phyloP scores from a whole-genome alignment of 2,113 vertebrate species.

The Siniperca chuatsi region DNA sequence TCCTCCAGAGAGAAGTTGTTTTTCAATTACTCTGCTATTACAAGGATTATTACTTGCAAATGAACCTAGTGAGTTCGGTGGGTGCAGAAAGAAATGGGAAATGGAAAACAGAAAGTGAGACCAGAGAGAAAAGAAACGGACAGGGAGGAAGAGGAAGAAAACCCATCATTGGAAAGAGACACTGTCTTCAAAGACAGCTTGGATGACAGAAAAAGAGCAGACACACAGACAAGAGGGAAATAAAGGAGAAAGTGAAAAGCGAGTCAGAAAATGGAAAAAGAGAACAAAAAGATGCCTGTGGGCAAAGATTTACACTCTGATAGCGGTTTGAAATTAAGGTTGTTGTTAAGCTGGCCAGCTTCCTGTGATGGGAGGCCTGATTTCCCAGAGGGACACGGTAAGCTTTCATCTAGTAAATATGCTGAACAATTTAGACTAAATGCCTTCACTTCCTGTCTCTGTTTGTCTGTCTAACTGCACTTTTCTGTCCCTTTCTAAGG shows the following conservation, averaged over 20 bases:
- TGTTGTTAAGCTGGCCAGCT: constrained; percentile 56
- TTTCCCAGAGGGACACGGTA: constrained; percentile 43
- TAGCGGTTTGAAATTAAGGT: constrained; percentile 37
- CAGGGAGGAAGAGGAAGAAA: constrained; percentile 8
- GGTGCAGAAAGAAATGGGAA: not conserved
- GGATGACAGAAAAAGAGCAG: constrained; percentile 13
- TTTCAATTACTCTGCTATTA: constrained; percentile 52
- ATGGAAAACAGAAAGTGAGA: not conserved
- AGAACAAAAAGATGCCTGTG: constrained; percentile 34
- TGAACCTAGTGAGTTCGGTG: constrained; percentile 14
- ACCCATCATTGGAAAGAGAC: constrained; percentile 10
- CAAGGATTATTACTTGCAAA: constrained; percentile 45
- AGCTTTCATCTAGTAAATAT: constrained; percentile 52
- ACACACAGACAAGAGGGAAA: not conserved
- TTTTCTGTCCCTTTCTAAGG: constrained; percentile 29
- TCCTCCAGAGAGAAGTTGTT: constrained; percentile 43
- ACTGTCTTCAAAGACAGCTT: constrained; percentile 13
- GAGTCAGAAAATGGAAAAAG: constrained; percentile 3
- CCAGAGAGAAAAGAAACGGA: not conserved
- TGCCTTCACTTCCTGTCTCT: constrained; percentile 51
- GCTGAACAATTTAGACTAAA: constrained; percentile 44
- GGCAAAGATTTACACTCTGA: constrained; percentile 44
- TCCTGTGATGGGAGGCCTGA: constrained; percentile 51
- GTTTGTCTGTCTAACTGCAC: constrained; percentile 15
- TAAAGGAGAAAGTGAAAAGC: constrained; percentile 1